A percentile compares a stretch with the other conserved stretches of the same genome.
Conservation (phyloP, 1,140 invertebrate genomes). For the Lepidurus apus region DNA sequence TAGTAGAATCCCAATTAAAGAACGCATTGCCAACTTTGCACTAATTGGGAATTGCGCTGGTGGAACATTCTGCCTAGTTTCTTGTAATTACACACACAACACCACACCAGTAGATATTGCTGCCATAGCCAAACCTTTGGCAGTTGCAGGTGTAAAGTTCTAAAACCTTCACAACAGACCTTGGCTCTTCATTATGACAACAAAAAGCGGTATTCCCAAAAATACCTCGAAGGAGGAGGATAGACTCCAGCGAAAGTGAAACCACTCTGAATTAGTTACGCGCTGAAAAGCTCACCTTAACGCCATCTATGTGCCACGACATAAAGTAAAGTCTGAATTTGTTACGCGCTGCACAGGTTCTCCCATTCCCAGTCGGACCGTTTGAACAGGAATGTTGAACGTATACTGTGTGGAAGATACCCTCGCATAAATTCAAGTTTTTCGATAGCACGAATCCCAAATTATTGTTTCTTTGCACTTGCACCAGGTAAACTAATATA, state of each 20-base stretch:
- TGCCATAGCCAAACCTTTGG: neutral
- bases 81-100: neutral
- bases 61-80: neutral
- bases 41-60: neutral
- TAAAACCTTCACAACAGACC: neutral
- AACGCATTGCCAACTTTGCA: neutral
- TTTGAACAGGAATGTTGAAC: no score
- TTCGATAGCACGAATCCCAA: no score
- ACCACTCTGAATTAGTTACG: neutral
- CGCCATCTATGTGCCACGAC: neutral
- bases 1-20: neutral
- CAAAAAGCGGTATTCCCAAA: conserved; percentile 16
- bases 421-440: no score
- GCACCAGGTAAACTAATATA: no score
- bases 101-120: neutral
- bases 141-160: neutral
- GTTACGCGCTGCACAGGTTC: no score
- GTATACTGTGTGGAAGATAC: no score
- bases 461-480: no score
- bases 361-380: no score
- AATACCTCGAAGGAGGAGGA: neutral
- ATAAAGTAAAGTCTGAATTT: neutral
- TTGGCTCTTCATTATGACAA: conserved; percentile 1
- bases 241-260: neutral
- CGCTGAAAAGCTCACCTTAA: neutral